Conservation (phyloP, 2,113 vertebrate species). For the Myotis lucifugus region DNA sequence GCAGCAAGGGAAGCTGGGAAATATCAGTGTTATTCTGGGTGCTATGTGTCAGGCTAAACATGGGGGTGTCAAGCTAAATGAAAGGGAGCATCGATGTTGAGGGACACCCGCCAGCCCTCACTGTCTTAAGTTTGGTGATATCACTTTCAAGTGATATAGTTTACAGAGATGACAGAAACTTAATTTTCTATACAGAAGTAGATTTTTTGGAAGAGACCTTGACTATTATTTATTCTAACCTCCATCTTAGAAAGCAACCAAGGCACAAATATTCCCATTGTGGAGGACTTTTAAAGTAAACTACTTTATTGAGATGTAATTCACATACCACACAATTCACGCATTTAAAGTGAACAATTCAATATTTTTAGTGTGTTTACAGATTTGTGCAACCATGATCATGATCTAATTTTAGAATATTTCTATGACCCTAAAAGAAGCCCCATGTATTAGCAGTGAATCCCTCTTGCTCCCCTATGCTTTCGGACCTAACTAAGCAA, state of each 20-base stretch:
- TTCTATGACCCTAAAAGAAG: not conserved
- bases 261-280: not conserved
- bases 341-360: not conserved
- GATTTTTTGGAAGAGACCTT: not conserved
- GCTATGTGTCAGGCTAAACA: not conserved
- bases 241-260: not conserved
- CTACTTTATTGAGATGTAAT: slow-evolving; percentile 13
- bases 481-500: not conserved
- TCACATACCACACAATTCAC: not conserved
- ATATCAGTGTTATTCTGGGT: not conserved
- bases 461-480: not conserved
- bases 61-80: not conserved
- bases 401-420: not conserved
- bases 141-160: not conserved
- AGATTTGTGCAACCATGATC: not conserved
- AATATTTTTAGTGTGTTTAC: not conserved
- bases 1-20: not conserved
- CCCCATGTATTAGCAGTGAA: not conserved
- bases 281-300: not conserved
- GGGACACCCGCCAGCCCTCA: not conserved
- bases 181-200: not conserved
- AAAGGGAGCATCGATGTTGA: not conserved
- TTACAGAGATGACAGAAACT: not conserved
- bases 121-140: not conserved
- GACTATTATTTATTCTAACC: not conserved